Evolutionary conservation across 2,797 vertebrate species (phyloP).

Genomic region (Coreius guichenoti): DNA sequence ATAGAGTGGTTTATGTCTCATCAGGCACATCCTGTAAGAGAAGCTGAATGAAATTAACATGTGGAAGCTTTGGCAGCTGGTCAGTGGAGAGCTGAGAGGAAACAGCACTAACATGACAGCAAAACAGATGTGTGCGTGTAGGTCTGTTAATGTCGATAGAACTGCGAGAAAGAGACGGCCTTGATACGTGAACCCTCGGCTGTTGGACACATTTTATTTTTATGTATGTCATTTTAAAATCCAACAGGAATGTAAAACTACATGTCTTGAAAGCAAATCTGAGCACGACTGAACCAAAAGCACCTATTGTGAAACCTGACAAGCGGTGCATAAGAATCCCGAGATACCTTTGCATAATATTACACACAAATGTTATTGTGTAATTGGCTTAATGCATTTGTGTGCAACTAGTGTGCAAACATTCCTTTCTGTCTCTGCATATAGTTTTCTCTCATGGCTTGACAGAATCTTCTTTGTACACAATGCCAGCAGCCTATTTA

Average conservation of each 20-base stretch:
- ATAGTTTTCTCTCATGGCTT: conserved; percentile 57
- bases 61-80: conserved; percentile 21
- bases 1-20: neutral
- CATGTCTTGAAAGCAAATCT: conserved; percentile 52
- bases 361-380: conserved; percentile 51
- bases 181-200: neutral
- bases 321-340: conserved; percentile 75
- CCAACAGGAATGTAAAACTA: neutral
- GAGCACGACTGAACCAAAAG: conserved; percentile 64
- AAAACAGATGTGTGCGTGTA: conserved; percentile 25
- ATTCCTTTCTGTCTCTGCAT: conserved; percentile 79
- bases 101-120: conserved; percentile 34
- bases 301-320: conserved; percentile 67
- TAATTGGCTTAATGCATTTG: conserved; percentile 54
- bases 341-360: conserved; percentile 52
- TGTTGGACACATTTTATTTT: conserved; percentile 11
- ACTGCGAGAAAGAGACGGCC: neutral
- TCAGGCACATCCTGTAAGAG: conserved; percentile 36
- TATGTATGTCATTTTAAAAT: neutral
- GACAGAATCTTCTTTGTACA: conserved; percentile 55
- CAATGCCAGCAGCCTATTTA: conserved; percentile 53
- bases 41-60: conserved; percentile 22
- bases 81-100: neutral
- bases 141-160: neutral
- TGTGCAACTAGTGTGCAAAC: conserved; percentile 68